Percentiles rank a stretch among this genome's conserved stretches.
Conservation (phyloP, 2,888 invertebrate genomes). For the Stenotaenia linearis region DNA sequence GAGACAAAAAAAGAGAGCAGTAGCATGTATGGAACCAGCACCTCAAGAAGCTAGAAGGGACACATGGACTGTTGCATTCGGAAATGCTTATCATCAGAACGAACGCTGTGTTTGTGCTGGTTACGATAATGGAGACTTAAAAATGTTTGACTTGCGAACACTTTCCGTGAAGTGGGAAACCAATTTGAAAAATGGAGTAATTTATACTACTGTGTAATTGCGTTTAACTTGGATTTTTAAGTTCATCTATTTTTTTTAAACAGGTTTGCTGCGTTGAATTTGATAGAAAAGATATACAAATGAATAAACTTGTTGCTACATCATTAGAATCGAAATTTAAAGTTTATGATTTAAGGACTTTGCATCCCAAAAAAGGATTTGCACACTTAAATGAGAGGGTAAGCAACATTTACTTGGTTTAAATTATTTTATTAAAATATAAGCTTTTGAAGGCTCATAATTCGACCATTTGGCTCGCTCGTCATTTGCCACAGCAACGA, state of each 20-base stretch:
- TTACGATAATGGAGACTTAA: slow-evolving; percentile 93
- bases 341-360: slow-evolving; percentile 81
- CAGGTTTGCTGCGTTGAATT: slow-evolving; percentile 73
- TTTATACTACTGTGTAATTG: not conserved
- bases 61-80: slow-evolving; percentile 91
- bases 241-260: not conserved
- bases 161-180: slow-evolving; percentile 85
- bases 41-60: slow-evolving; percentile 67
- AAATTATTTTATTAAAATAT: too few species aligned
- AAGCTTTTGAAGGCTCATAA: slow-evolving; percentile 51
- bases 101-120: slow-evolving; percentile 85
- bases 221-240: not conserved
- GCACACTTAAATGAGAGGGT: slow-evolving; percentile 58
- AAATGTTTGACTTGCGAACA: slow-evolving; percentile 80
- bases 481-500: slow-evolving; percentile 87
- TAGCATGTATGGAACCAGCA: slow-evolving; percentile 77
- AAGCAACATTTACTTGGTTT: too few species aligned
- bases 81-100: slow-evolving; percentile 78
- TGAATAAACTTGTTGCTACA: slow-evolving; percentile 90
- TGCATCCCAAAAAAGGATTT: slow-evolving; percentile 81
- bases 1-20: slow-evolving; percentile 79
- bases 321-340: slow-evolving; percentile 86
- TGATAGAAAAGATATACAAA: slow-evolving; percentile 84
- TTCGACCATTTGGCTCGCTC: slow-evolving; percentile 82
- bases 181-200: slow-evolving; percentile 77